Base-by-base conservation (phyloP, 2,797 vertebrate species). In the Okamejei kenojei region DNA sequence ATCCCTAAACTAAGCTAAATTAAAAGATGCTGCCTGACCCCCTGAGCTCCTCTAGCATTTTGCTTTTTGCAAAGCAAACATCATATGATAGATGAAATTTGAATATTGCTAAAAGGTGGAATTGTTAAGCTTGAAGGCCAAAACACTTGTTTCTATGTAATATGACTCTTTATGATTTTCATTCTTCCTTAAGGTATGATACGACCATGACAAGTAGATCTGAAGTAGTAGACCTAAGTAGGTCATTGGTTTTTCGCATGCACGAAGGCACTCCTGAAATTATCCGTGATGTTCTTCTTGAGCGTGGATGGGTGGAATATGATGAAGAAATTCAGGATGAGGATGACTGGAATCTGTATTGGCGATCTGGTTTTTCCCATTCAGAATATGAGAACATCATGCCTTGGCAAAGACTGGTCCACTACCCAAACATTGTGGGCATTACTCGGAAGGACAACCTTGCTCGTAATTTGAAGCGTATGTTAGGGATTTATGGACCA, bases 331-430 rank as follows among this genome's bases (percentile, higher is more conserved):
- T 94, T 35, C 95, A 94, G n/a, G 94, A 95, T 15, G 94, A 95
- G 0, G 93, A 96, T 38, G 97, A 97, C 94, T 97, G 97, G 97
- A 97, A 97, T 94, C 95, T 98, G 6, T 96, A 97, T 93, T 97
- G 97, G 97, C 94, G 95, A 35, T 95, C 97, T 0, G 94, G 96
- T 1, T 98, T 97, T 94, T 93, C 26, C 76, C 95, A 82, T 94
- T 94, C 95, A 0, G 95, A 97, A 2, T 97, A 97, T 80, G n/a
- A 93, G 93, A 95, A 94, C 10, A 90, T 98, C 93, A 95, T 96
- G 93, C 97, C 97, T 0, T 97, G 97, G 97, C 97, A 97, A 94
- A 95, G 96, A n/a, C 97, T 98, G 93, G 98, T 97, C 95, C 97
- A 97, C 94, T 96, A 97, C 94, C 97, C 96, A 7, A 97, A 97